phyloP scores from a whole-genome alignment of 2,888 invertebrate species.

The Acleris holmiana region DNA sequence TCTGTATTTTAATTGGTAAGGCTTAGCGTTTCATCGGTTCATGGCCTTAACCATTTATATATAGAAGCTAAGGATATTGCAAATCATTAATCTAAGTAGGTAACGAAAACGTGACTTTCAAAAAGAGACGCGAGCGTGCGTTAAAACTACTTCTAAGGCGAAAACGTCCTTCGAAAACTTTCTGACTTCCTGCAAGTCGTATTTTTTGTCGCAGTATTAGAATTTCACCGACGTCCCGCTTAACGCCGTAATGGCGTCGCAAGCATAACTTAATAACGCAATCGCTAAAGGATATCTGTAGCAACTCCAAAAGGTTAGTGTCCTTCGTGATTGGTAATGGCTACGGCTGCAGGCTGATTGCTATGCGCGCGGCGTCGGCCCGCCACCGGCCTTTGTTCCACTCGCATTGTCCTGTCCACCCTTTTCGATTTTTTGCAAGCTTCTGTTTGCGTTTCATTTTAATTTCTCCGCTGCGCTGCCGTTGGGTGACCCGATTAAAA shows the following conservation, averaged over 20 bases:
- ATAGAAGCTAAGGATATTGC: not conserved
- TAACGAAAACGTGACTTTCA: not conserved
- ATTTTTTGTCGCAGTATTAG: no score
- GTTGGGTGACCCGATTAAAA: slow-evolving; percentile 1
- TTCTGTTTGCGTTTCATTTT: slow-evolving; percentile 36
- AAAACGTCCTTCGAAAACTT: no score
- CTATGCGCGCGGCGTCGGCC: slow-evolving; percentile 68
- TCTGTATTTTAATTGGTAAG: not conserved
- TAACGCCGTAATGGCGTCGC: slow-evolving; percentile 4
- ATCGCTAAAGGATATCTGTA: slow-evolving; percentile 30
- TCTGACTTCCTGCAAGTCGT: no score
- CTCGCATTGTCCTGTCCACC: slow-evolving; percentile 70
- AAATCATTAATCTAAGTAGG: not conserved
- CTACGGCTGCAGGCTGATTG: slow-evolving; percentile 62
- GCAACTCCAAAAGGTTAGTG: slow-evolving; percentile 31
- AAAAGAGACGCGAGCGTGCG: not conserved
- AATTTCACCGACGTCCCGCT: not conserved
- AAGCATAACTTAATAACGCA: slow-evolving; percentile 9
- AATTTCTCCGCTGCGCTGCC: slow-evolving; percentile 22
- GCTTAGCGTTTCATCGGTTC: not conserved
- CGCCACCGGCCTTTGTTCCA: slow-evolving; percentile 67
- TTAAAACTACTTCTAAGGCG: not conserved
- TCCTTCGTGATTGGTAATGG: slow-evolving; percentile 50
- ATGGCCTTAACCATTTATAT: not conserved
- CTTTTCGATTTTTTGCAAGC: slow-evolving; percentile 62